A percentile compares a stretch with the other conserved stretches of the same genome.
These are phyloP conservation scores for Carlito syrichta DNA, from an alignment of 2,113 vertebrate species.

Conservation along the genomic window DNA sequence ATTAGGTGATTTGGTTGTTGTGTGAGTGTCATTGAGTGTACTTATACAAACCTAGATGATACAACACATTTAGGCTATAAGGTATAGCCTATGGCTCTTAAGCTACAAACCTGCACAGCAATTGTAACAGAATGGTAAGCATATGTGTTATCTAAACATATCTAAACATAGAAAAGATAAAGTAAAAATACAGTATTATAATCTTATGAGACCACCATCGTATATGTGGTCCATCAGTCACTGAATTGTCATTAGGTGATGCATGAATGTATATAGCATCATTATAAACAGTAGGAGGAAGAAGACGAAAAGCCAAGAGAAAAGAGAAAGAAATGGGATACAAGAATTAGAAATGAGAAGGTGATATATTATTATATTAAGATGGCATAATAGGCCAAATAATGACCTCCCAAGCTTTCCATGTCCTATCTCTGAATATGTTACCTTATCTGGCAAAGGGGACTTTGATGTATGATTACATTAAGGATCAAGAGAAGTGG, in stretches of 20 bases:
- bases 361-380: not conserved
- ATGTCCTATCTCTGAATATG: not conserved
- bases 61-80: not conserved
- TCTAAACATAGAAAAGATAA: not conserved
- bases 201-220: not conserved
- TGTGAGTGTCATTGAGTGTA: not conserved
- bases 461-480: not conserved
- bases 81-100: not conserved
- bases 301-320: not conserved
- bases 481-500: not conserved
- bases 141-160: not conserved
- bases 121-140: not conserved
- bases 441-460: not conserved
- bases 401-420: not conserved
- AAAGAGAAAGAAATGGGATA: not conserved
- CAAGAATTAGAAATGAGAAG: not conserved
- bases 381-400: not conserved
- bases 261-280: not conserved
- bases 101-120: not conserved
- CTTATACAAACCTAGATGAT: not conserved
- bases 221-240: not conserved
- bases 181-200: not conserved
- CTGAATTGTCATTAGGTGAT: not conserved
- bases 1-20: not conserved
- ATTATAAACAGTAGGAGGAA: not conserved